Percentiles rank a stretch among this genome's conserved stretches.
Conservation (phyloP, 2,113 vertebrate species). For the Myotis yumanensis region DNA sequence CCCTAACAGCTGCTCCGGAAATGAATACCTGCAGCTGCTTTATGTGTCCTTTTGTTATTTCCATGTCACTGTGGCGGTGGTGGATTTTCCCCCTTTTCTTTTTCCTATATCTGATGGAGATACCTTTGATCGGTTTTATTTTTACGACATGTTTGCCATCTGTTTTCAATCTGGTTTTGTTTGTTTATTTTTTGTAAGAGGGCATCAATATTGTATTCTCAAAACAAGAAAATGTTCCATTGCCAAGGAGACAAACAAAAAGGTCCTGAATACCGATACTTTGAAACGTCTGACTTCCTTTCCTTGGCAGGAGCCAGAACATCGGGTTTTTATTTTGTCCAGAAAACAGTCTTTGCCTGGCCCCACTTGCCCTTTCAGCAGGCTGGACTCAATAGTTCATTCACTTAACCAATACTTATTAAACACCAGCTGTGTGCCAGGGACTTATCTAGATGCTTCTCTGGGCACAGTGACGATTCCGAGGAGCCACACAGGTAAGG, state of each 20-base stretch:
- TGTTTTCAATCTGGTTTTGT: neutral
- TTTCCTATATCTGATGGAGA: neutral
- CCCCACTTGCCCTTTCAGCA: neutral
- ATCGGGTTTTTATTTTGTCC: neutral
- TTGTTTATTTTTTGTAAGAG: neutral
- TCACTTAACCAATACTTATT: neutral
- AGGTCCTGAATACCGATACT: neutral
- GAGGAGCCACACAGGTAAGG: neutral
- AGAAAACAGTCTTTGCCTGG: neutral
- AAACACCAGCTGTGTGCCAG: neutral
- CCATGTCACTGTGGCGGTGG: neutral
- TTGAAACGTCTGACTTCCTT: neutral
- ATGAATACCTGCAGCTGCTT: neutral
- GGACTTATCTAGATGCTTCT: neutral
- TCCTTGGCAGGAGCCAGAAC: neutral
- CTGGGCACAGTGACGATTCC: neutral
- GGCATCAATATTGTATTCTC: neutral
- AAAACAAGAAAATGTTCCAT: slow-evolving; percentile 23
- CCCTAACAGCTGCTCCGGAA: neutral
- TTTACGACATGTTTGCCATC: slow-evolving; percentile 2
- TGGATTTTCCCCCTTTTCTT: neutral
- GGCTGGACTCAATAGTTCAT: neutral
- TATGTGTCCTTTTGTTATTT: neutral
- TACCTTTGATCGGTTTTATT: slow-evolving; percentile 31
- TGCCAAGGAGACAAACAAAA: slow-evolving; percentile 8